These are phyloP conservation scores for Phasia obesa DNA, from an alignment of 2,888 invertebrate genomes.

Conservation along the genomic window DNA sequence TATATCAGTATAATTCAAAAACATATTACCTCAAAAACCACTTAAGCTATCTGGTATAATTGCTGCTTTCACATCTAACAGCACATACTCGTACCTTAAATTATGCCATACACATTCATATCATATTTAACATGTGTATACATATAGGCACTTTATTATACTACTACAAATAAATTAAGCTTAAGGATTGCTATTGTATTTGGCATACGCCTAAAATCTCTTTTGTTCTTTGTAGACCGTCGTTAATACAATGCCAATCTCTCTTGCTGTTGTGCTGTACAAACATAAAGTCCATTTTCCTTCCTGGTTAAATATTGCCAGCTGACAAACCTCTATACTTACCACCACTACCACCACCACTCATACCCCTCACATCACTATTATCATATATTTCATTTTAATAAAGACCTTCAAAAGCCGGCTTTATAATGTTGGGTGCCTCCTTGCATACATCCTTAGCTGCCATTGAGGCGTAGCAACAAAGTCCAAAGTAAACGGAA, in stretches of 20 bases:
- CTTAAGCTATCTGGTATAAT: conserved; percentile 65
- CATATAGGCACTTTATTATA: background rate
- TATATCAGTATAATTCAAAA: conserved; percentile 59
- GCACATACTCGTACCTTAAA: conserved; percentile 35
- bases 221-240: conserved; percentile 51
- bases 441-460: conserved; percentile 1
- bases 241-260: conserved; percentile 38
- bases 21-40: conserved; percentile 68
- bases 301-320: background rate
- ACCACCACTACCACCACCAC: conserved; percentile 29
- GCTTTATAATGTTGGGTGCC: conserved; percentile 48
- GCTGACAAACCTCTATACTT: background rate
- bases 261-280: background rate
- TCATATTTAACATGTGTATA: background rate
- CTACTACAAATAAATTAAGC: conserved; percentile 55
- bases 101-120: conserved; percentile 32
- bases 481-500: conserved; percentile 44
- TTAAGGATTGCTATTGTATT: conserved; percentile 59
- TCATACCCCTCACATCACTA: conserved; percentile 9
- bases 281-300: conserved; percentile 14
- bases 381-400: conserved; percentile 64
- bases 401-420: conserved; percentile 67
- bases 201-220: conserved; percentile 59
- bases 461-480: conserved; percentile 31
- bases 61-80: conserved; percentile 41